Percentiles rank a stretch among this genome's conserved stretches.
These are phyloP conservation scores for Chrysomallon squamiferum DNA, from an alignment of 1,140 invertebrate species.

Conservation along the genomic window DNA sequence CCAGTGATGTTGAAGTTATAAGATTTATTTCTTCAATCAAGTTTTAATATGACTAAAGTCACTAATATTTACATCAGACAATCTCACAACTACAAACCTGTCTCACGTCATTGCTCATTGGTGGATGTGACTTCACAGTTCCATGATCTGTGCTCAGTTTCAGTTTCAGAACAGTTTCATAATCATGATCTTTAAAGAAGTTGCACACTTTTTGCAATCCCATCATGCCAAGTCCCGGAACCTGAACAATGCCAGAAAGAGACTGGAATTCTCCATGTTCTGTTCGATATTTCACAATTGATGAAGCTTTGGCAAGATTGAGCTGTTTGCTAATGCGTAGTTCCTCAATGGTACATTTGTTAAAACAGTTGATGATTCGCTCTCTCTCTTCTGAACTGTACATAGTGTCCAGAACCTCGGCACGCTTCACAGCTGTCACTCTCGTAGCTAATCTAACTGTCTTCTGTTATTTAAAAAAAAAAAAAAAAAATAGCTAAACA, in stretches of 20 bases:
- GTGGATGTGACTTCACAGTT: slow-evolving; percentile 14
- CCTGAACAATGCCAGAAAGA: slow-evolving; percentile 16
- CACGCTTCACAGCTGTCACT: neutral
- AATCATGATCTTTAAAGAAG: slow-evolving; percentile 9
- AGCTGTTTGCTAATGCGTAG: slow-evolving; percentile 16
- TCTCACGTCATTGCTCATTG: slow-evolving; percentile 1
- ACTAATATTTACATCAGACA: too few relatives aligned
- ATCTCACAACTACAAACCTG: too few relatives aligned
- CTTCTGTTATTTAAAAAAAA: too few relatives aligned
- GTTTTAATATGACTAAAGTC: too few relatives aligned
- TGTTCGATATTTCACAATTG: slow-evolving; percentile 18
- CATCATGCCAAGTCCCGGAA: slow-evolving; percentile 26
- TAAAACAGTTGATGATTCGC: slow-evolving; percentile 25
- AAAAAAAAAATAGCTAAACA: too few relatives aligned
- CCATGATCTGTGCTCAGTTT: slow-evolving; percentile 13
- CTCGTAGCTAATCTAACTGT: too few relatives aligned
- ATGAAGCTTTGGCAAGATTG: slow-evolving; percentile 16
- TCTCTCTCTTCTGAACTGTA: slow-evolving; percentile 17
- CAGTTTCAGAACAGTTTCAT: slow-evolving; percentile 12
- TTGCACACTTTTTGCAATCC: slow-evolving; percentile 29
- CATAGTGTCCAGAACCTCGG: slow-evolving; percentile 15
- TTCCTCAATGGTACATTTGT: slow-evolving; percentile 17
- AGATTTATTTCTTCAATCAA: too few relatives aligned
- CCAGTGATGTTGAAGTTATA: too few relatives aligned
- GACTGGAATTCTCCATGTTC: slow-evolving; percentile 15